Evolutionary conservation across 2,113 vertebrate species (phyloP), one percentile per base, ranked within the genome.

Genomic region (Canis aureus): DNA sequence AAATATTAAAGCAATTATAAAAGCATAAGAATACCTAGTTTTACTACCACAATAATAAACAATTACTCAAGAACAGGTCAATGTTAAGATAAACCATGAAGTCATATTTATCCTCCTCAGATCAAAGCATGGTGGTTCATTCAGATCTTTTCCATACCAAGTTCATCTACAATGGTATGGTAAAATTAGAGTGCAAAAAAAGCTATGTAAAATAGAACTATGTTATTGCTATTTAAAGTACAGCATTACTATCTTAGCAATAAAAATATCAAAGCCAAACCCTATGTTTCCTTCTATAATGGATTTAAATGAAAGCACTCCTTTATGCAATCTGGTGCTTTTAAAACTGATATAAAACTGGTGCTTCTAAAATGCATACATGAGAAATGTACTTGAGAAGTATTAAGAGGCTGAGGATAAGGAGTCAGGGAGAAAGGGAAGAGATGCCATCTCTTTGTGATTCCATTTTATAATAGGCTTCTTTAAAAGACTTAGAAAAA

Each of bases 1-100:
- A 96, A 87, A 89, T 82, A 83, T 1, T 51, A 60, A 83, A 91
- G 53, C 53, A 55, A 91, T 97, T 13, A 98, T 32, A 97, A 35
- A 79, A 67, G 74, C 23, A 67, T n/a, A 10, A 78, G 13, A 73
- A 95, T 3, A 92, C 5, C 27, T 81, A 80, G 2, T 35, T 89
- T 71, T 91, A 10, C 29, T 81, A 82, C 11, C 20, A 80, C 35
- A 5, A 84, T 11, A 91, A 62, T 23, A 79, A 73, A 92, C 0
- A 2, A 91, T 51, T 71, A 79, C 1, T 11, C 32, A 76, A 71
- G 43, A 23, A 69, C 55, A 89, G 32, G 51, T 53, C 32, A 92
- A 76, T 59, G 38, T 66, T 76, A 92, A 38, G 8, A 83, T 64
- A 20, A 95, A 35, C 81, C 2, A n/a, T 8, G 32, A 81, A 59